Percentiles rank a stretch among this genome's conserved stretches.
Conservation (phyloP, 2,113 vertebrate species). For the Elachura formosa region DNA sequence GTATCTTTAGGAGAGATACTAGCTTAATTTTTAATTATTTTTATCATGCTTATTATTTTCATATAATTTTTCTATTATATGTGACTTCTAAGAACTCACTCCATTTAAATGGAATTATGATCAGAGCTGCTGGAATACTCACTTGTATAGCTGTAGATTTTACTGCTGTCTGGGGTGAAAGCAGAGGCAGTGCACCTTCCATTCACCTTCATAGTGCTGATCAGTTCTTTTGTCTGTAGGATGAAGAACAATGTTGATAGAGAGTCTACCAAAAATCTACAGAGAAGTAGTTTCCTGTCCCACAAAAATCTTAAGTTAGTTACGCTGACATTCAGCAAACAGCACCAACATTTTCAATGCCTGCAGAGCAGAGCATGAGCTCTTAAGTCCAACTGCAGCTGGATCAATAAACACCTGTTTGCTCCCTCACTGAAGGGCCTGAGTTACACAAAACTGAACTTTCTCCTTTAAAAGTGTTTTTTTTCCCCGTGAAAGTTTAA, state of each 20-base stretch:
- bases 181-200: conserved; percentile 74
- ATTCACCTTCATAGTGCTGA: conserved; percentile 88
- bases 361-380: not conserved
- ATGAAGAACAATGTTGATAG: not conserved
- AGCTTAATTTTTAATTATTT: not conserved
- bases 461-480: not conserved
- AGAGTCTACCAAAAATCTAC: not conserved
- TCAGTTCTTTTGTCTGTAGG: conserved; percentile 86
- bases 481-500: not conserved
- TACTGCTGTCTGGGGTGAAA: conserved; percentile 83
- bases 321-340: not conserved
- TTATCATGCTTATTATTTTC: no score
- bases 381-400: not conserved
- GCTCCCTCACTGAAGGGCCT: not conserved
- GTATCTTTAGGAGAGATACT: not conserved
- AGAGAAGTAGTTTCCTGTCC: not conserved
- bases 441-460: not conserved
- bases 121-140: not conserved
- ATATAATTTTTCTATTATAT: no score
- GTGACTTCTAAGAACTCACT: not conserved
- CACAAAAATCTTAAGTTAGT: not conserved
- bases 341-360: not conserved
- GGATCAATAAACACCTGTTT: not conserved
- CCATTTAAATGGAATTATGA: not conserved
- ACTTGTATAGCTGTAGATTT: conserved; percentile 84